Base-by-base conservation (phyloP, 1,140 invertebrate genomes). In the Whitmania pigra region DNA sequence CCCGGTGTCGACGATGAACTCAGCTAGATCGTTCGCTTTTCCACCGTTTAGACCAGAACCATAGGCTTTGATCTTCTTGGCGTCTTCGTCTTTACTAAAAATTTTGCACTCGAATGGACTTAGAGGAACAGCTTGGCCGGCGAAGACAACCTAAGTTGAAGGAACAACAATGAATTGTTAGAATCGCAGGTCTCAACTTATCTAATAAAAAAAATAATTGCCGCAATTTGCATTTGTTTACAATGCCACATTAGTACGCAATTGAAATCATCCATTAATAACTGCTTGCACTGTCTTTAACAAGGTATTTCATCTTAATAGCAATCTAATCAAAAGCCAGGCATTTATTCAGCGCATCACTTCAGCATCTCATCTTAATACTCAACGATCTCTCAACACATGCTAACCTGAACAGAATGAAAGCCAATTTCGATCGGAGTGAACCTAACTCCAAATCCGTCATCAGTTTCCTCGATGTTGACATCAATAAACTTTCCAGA, bases 361-460 rank as follows among this genome's bases (percentile, higher is more conserved):
- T 36, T 36, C 31, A 3, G 31, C 31, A 36, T 36, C 31, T 36
- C 31, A 36, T 36, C 31, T n/a, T n/a, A 36, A 6, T 36, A 2
- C 31, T 36, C 31, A 36, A 36, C 2, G 31, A 36, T 6, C 2
- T 36, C 31, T 36, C 31, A 36, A 3, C 31, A 36, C 31, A 36
- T 36, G 31, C 6, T 2, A 2, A 36, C 77, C 43, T 73, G 53
- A 18, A 82, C 77, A 67, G 77, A 77, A 74, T 83, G 80, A 36
- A 78, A 77, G 20, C 91, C 91, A 70, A 90, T 80, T 79, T 93
- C 90, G 0, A 87, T 88, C 2, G 90, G 89, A 22, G 88, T 90
- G 77, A 92, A 92, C 78, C 89, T 89, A 11, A 90, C 88, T 22
- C 89, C 80, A 80, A 88, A 90, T 31, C 90, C 90, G 75, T 91